A percentile compares a stretch with the other conserved stretches of the same genome.
These are phyloP conservation scores for Eubasilissa regina DNA, from an alignment of 1,140 invertebrate species.

Conservation along the genomic window DNA sequence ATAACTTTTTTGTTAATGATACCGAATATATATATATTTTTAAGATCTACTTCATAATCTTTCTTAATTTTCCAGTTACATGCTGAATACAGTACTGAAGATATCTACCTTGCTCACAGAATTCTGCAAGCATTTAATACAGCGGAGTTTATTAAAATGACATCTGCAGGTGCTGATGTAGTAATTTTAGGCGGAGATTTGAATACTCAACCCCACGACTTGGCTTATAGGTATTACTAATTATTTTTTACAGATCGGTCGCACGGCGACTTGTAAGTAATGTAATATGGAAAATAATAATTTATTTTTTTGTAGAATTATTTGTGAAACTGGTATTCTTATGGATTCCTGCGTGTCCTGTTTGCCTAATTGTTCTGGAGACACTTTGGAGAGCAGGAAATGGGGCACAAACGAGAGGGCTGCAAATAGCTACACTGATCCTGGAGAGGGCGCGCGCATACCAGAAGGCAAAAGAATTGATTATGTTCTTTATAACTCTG, in stretches of 20 bases:
- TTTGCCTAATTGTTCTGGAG: slow-evolving; percentile 40
- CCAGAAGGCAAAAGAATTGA: slow-evolving; percentile 92
- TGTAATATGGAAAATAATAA: background rate
- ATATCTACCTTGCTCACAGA: slow-evolving; percentile 93
- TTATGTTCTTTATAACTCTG: slow-evolving; percentile 85
- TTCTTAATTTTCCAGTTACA: slow-evolving; percentile 80
- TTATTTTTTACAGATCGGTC: background rate
- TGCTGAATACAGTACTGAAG: slow-evolving; percentile 92
- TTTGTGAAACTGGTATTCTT: slow-evolving; percentile 66
- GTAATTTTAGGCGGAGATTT: slow-evolving; percentile 93
- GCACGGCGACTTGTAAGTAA: background rate
- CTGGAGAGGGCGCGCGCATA: slow-evolving; percentile 70
- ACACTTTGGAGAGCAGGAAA: slow-evolving; percentile 31
- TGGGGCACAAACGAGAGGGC: slow-evolving; percentile 85
- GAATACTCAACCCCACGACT: slow-evolving; percentile 90
- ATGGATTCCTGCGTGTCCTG: slow-evolving; percentile 68
- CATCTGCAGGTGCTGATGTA: slow-evolving; percentile 83
- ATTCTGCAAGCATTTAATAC: slow-evolving; percentile 94
- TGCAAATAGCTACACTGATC: slow-evolving; percentile 86
- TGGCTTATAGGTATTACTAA: slow-evolving; percentile 80
- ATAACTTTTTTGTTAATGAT: no score
- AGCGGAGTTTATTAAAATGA: slow-evolving; percentile 92
- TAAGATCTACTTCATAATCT: background rate
- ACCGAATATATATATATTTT: no score
- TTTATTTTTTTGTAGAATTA: slow-evolving; percentile 61